Percentiles rank a stretch among this genome's conserved stretches.
Conservation (phyloP, 2,888 invertebrate species). For the Beris chalybata region DNA sequence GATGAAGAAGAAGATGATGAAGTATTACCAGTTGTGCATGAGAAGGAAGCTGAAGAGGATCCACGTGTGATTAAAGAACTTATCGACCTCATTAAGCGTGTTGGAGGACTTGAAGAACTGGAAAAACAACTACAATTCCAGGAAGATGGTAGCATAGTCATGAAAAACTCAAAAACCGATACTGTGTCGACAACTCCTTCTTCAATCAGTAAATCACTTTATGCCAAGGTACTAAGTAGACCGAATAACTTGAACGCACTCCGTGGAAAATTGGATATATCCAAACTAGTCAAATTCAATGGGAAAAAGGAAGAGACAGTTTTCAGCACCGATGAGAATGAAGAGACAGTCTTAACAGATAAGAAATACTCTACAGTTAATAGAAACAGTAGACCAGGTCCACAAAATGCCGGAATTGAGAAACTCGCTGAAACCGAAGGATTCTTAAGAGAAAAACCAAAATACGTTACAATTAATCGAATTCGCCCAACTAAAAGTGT, state of each 20-base stretch:
- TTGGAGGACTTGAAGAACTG: conserved; percentile 83
- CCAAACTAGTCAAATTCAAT: conserved; percentile 39
- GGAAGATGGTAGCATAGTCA: conserved; percentile 59
- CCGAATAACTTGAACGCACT: conserved; percentile 49
- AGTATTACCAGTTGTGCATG: not conserved
- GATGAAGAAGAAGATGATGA: conserved; percentile 54
- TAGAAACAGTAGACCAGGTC: conserved; percentile 64
- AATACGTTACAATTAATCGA: conserved; percentile 70
- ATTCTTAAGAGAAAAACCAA: conserved; percentile 59
- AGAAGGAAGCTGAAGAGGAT: conserved; percentile 52
- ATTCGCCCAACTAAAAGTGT: conserved; percentile 58
- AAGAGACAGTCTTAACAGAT: conserved; percentile 28
- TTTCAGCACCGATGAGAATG: conserved; percentile 32
- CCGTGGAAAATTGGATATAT: conserved; percentile 49
- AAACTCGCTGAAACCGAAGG: conserved; percentile 53
- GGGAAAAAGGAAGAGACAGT: conserved; percentile 29
- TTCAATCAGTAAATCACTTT: conserved; percentile 73
- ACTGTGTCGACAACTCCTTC: conserved; percentile 62
- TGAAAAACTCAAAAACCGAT: conserved; percentile 55
- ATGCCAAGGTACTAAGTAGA: conserved; percentile 69
- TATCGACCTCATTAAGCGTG: conserved; percentile 81
- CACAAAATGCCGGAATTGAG: conserved; percentile 61
- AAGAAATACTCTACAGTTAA: conserved; percentile 63
- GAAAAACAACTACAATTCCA: conserved; percentile 73
- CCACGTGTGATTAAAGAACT: conserved; percentile 75